phyloP scores from a whole-genome alignment of 2,113 vertebrate genomes.

The Nettapus auritus region DNA sequence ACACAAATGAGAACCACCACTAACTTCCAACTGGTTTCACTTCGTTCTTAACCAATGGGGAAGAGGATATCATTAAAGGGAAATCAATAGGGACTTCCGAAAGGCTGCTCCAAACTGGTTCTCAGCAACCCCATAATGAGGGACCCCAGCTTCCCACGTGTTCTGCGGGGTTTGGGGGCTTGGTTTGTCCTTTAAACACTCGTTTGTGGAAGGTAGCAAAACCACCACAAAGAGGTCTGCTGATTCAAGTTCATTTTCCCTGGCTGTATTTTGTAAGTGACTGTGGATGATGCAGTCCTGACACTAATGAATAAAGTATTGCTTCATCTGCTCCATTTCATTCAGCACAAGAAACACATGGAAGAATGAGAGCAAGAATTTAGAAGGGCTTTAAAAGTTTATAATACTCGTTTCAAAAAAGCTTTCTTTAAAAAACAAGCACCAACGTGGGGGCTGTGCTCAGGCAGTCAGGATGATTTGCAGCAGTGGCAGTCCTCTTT shows the following conservation, averaged over 20 bases:
- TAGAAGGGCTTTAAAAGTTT: not conserved
- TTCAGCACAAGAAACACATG: not conserved
- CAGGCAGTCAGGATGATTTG: not conserved
- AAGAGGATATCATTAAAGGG: not conserved
- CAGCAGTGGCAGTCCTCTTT: not conserved
- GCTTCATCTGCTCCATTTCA: constrained; percentile 10
- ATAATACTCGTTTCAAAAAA: not conserved
- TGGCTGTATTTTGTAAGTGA: constrained; percentile 16
- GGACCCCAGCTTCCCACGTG: fast-evolving
- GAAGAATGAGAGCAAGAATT: not conserved
- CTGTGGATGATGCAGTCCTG: constrained; percentile 16
- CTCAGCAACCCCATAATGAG: not conserved
- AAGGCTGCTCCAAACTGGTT: not conserved
- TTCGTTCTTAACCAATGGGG: not conserved
- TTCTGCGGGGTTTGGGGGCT: not conserved
- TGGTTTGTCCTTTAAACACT: not conserved
- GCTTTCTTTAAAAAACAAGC: not conserved
- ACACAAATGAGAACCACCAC: constrained; percentile 9
- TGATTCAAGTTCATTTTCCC: constrained; percentile 5
- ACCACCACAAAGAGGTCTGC: not conserved
- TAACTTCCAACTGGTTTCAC: constrained; percentile 12
- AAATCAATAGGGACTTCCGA: constrained; percentile 25
- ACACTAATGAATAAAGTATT: constrained; percentile 42
- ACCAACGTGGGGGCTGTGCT: not conserved
- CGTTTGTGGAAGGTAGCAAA: not conserved